These are phyloP conservation scores for Tragelaphus strepsiceros DNA, from an alignment of 2,113 vertebrate genomes.

Conservation along the genomic window DNA sequence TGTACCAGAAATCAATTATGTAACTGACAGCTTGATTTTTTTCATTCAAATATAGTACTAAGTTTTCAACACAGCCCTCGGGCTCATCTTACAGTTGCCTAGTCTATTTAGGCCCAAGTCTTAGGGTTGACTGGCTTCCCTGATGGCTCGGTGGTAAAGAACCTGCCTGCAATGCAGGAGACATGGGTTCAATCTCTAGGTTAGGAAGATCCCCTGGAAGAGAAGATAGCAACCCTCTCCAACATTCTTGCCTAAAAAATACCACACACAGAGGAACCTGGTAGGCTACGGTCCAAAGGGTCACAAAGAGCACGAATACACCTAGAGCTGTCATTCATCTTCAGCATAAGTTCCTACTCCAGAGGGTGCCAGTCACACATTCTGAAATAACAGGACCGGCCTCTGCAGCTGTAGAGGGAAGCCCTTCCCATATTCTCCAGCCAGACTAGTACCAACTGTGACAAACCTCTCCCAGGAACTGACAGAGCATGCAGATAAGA, in stretches of 20 bases:
- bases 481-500: not conserved
- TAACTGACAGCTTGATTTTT: not conserved
- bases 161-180: not conserved
- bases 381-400: not conserved
- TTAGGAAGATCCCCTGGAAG: not conserved
- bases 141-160: accelerated
- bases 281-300: not conserved
- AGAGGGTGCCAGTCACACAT: not conserved
- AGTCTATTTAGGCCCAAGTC: not conserved
- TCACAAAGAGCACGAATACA: not conserved
- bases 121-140: not conserved
- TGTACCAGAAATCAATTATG: not conserved
- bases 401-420: not conserved
- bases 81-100: not conserved
- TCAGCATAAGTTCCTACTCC: not conserved
- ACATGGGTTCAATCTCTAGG: not conserved
- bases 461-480: not conserved
- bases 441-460: not conserved
- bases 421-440: not conserved
- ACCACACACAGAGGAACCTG: not conserved
- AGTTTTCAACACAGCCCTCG: not conserved
- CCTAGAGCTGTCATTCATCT: not conserved
- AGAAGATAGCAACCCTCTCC: not conserved
- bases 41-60: not conserved
- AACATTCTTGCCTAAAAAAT: not conserved